Conservation (phyloP, 1,140 invertebrate genomes). For the Aethina tumida region DNA sequence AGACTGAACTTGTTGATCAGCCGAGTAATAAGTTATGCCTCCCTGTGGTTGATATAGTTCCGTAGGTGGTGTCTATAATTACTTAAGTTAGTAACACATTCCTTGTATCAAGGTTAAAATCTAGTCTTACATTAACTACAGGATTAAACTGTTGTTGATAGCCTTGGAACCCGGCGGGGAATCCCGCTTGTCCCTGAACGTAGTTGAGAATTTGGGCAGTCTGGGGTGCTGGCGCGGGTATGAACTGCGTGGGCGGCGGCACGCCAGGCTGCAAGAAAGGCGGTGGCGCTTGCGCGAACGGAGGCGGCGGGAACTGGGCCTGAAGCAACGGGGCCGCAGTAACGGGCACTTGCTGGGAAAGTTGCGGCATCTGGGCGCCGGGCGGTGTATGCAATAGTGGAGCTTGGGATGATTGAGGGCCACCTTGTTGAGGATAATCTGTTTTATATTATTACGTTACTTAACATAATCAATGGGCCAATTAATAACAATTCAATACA, state of each 20-base stretch:
- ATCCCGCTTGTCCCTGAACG: constrained; percentile 27
- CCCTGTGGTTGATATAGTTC: constrained; percentile 34
- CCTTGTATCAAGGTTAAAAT: constrained; percentile 1
- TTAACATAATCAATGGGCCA: too few relatives aligned
- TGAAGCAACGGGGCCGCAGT: constrained; percentile 13
- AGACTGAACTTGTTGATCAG: constrained; percentile 32
- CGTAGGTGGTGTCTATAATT: constrained; percentile 29
- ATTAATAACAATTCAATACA: neutral
- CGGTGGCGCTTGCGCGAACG: constrained; percentile 21
- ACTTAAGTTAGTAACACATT: constrained; percentile 3
- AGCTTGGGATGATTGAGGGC: constrained; percentile 19
- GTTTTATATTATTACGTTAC: neutral
- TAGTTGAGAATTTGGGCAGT: constrained; percentile 29
- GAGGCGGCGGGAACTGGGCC: constrained; percentile 16
- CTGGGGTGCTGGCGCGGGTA: constrained; percentile 18
- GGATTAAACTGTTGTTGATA: constrained; percentile 32
- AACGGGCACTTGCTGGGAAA: constrained; percentile 21
- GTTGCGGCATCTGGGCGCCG: constrained; percentile 16
- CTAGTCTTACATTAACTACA: constrained; percentile 23
- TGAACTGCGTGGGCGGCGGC: constrained; percentile 24
- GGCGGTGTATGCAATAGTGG: constrained; percentile 17
- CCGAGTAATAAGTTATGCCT: constrained; percentile 35
- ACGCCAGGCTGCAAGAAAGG: constrained; percentile 19
- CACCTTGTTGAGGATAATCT: constrained; percentile 27
- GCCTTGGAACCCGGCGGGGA: constrained; percentile 25